Evolutionary conservation across 2,888 invertebrate species (phyloP).

Genomic region (Coelinius sp.): DNA sequence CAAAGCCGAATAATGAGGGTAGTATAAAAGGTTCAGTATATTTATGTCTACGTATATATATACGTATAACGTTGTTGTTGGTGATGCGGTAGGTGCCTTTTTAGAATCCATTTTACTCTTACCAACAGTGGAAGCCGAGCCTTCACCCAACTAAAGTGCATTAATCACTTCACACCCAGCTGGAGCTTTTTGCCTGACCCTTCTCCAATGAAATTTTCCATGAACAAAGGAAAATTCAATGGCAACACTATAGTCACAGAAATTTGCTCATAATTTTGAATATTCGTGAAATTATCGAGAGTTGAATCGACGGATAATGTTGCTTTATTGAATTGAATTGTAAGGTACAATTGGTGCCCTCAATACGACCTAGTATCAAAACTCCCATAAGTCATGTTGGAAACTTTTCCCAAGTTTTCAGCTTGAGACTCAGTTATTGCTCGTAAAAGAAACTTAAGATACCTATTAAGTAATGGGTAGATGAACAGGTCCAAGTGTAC

Average conservation of each 20-base stretch:
- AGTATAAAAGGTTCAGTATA: constrained; percentile 12
- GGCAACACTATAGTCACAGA: background rate
- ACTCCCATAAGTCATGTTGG: background rate
- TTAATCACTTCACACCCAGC: constrained; percentile 33
- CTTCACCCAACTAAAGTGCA: constrained; percentile 32
- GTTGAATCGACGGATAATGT: background rate
- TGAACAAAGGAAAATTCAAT: constrained; percentile 33
- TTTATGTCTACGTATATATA: background rate
- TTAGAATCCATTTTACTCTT: constrained; percentile 1
- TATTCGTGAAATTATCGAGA: background rate
- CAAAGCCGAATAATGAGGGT: constrained; percentile 22
- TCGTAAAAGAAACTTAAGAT: background rate
- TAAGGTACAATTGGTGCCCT: background rate
- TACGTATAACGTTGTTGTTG: background rate
- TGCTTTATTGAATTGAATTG: background rate
- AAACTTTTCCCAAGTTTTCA: background rate
- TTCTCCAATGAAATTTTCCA: constrained; percentile 1
- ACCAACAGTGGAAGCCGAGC: background rate
- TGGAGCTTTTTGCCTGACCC: constrained; percentile 1
- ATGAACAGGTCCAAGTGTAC: background rate
- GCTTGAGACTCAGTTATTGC: constrained; percentile 4
- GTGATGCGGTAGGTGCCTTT: constrained; percentile 12
- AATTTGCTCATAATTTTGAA: background rate
- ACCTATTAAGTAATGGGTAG: background rate
- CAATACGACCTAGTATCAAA: background rate